phyloP scores from a whole-genome alignment of 2,113 vertebrate genomes.

The Spilogale gracilis region DNA sequence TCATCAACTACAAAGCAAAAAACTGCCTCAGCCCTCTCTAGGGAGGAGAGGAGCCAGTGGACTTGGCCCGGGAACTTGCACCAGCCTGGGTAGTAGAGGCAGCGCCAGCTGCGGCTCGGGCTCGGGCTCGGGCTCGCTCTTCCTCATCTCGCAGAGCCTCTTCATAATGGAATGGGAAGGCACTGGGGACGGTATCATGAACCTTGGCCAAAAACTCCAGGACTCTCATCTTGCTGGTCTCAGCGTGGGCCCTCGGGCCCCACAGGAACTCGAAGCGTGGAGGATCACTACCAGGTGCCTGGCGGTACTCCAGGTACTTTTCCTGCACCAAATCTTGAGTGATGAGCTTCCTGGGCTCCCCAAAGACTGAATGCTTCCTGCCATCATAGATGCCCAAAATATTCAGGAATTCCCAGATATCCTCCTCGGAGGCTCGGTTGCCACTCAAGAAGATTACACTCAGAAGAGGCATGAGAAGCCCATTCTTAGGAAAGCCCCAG shows the following conservation, averaged over 20 bases:
- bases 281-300: not conserved
- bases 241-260: not conserved
- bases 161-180: not conserved
- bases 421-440: not conserved
- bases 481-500: not conserved
- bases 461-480: constrained; percentile 26
- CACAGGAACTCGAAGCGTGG: constrained; percentile 37
- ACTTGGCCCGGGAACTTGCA: accelerated
- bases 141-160: not conserved
- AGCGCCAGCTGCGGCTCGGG: accelerated
- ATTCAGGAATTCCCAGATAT: constrained; percentile 46
- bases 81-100: not conserved
- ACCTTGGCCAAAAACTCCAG: constrained; percentile 36
- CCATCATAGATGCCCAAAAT: not conserved
- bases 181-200: accelerated
- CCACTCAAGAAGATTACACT: constrained; percentile 30
- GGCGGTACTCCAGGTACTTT: constrained; percentile 7
- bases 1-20: not conserved
- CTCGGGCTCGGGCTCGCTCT: not conserved
- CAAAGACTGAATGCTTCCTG: not conserved
- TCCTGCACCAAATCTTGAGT: constrained; percentile 31
- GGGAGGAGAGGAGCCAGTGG: accelerated
- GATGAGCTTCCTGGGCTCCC: constrained; percentile 31
- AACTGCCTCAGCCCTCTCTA: not conserved
- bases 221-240: not conserved